A percentile compares a stretch with the other conserved stretches of the same genome.
These are phyloP conservation scores for Spinibarbus caldwelli DNA, from an alignment of 2,797 vertebrate genomes.

Conservation along the genomic window DNA sequence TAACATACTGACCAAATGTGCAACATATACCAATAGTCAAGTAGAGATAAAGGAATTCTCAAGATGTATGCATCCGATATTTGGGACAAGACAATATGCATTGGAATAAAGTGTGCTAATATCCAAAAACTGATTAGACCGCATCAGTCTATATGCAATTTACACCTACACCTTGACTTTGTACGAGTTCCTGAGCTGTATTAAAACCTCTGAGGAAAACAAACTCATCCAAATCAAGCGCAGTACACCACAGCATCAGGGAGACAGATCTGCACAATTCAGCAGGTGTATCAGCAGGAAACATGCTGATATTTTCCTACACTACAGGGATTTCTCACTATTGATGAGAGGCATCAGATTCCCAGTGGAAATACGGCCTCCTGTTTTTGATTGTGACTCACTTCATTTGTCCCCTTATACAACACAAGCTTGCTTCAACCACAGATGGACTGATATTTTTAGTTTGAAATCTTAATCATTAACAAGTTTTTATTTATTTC, in stretches of 20 bases:
- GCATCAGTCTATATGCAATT: conserved; percentile 2
- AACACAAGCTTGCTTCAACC: conserved; percentile 14
- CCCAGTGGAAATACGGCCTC: conserved; percentile 20
- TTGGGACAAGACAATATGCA: background rate
- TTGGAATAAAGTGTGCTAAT: background rate
- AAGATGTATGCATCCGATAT: background rate
- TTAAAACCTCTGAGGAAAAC: conserved; percentile 4
- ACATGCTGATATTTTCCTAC: conserved; percentile 44
- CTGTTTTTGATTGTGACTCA: conserved; percentile 25
- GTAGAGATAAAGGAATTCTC: background rate
- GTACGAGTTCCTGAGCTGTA: background rate
- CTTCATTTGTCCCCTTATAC: conserved; percentile 13
- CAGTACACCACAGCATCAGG: conserved; percentile 22
- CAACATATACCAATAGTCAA: background rate
- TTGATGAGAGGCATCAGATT: conserved; percentile 32
- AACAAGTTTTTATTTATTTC: background rate
- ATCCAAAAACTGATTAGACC: background rate
- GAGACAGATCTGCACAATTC: conserved; percentile 45
- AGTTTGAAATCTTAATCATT: background rate
- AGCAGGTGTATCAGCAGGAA: conserved; percentile 48
- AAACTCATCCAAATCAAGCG: conserved; percentile 19
- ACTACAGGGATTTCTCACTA: conserved; percentile 31
- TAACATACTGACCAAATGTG: background rate
- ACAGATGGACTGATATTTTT: background rate
- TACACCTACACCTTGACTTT: background rate